Conservation (phyloP, 2,113 vertebrate species). For the Stictonetta naevosa region DNA sequence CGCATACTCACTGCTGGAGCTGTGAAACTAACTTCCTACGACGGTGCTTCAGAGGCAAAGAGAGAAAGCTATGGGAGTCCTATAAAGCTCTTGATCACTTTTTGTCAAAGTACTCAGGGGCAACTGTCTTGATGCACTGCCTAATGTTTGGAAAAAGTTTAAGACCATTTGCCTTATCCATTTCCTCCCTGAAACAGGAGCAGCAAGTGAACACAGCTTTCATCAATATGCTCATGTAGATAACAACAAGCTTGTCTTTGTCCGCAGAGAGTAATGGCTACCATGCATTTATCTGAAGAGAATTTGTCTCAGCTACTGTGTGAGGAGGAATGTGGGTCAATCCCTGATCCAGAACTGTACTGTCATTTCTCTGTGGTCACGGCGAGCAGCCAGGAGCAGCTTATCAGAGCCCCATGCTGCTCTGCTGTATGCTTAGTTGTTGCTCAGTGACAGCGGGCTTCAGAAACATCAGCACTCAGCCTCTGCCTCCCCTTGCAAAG, state of each 20-base stretch:
- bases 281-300: neutral
- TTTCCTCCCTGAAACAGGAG: neutral
- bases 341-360: slow-evolving; percentile 12
- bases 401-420: neutral
- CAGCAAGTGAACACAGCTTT: neutral
- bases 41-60: neutral
- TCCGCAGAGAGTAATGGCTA: neutral
- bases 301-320: slow-evolving; percentile 24
- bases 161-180: neutral
- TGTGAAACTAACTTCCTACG: neutral
- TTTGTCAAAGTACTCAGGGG: neutral
- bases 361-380: neutral
- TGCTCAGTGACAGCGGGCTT: neutral
- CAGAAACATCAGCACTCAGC: neutral
- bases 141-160: neutral
- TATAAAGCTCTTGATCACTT: neutral
- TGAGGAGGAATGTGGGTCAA: slow-evolving; percentile 51
- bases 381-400: slow-evolving; percentile 36
- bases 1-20: neutral
- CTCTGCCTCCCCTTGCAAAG: neutral
- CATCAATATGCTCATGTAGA: neutral
- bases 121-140: neutral
- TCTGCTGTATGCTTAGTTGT: neutral
- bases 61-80: neutral
- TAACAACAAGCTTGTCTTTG: slow-evolving; percentile 38